Percentiles rank a stretch among this genome's conserved stretches.
Conservation (phyloP, 2,113 vertebrate species). For the Tachycineta bicolor region DNA sequence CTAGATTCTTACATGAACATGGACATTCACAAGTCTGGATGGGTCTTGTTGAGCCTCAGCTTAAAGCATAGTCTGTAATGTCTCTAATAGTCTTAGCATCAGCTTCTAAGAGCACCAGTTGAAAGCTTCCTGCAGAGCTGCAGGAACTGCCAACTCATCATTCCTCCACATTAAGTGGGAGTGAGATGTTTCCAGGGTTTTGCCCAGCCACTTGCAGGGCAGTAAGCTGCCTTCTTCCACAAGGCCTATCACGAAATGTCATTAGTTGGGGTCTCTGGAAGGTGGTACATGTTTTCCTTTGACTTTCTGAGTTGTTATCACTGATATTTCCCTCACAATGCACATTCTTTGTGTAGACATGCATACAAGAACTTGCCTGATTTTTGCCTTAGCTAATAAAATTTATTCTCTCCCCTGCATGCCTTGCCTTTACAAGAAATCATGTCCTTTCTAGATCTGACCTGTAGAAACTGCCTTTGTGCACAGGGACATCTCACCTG, state of each 20-base stretch:
- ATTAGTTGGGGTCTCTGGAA: neutral
- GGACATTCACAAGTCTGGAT: neutral
- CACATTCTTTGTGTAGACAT: neutral
- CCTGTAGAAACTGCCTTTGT: neutral
- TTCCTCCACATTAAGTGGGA: neutral
- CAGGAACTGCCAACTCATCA: neutral
- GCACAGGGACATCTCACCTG: fast-evolving
- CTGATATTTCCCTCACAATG: neutral
- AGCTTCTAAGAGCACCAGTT: neutral
- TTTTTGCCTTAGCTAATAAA: neutral
- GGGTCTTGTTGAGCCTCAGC: neutral
- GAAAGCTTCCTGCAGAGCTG: neutral
- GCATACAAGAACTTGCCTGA: neutral
- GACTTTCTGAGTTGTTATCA: neutral
- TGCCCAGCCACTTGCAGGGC: neutral
- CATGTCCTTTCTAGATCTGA: neutral
- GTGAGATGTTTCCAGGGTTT: neutral
- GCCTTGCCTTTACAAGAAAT: neutral
- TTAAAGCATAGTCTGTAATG: neutral
- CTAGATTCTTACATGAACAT: neutral
- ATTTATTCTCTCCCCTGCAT: neutral
- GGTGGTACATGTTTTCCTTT: neutral
- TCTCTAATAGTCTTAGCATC: no score
- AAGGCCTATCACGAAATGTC: neutral
- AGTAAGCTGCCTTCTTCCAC: neutral